phyloP scores from a whole-genome alignment of 1,140 invertebrate genomes.

The Leptinotarsa undecemlineata region DNA sequence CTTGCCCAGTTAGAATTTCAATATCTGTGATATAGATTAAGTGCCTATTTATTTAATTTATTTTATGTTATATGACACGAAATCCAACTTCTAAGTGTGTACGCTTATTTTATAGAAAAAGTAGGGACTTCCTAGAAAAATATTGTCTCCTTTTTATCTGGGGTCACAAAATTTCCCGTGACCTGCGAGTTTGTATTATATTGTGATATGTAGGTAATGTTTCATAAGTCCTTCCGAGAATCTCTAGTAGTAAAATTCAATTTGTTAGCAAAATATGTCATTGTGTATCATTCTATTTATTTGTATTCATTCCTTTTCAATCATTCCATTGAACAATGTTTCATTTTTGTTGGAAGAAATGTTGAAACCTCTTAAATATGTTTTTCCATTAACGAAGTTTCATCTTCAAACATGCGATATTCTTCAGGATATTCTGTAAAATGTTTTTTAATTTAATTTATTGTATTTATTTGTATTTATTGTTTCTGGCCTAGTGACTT shows the following conservation, averaged over 20 bases:
- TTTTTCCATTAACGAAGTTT: no score
- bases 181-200: not conserved
- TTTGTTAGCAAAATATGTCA: not conserved
- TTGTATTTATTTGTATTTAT: no score
- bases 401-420: no score
- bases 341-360: no score
- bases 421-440: no score
- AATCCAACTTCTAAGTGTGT: not conserved
- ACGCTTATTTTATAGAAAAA: not conserved
- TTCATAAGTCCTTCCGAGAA: not conserved
- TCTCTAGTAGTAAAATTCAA: not conserved
- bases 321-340: not conserved
- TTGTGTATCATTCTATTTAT: not conserved
- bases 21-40: constrained; percentile 1
- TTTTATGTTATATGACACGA: not conserved
- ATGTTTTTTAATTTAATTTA: no score
- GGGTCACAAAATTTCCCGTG: not conserved
- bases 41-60: not conserved
- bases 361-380: no score
- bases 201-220: constrained; percentile 8
- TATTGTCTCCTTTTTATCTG: not conserved
- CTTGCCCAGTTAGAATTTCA: not conserved
- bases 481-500: no score
- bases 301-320: not conserved
- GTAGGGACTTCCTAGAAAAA: not conserved